These are phyloP conservation scores for Lasioglossum figueresi DNA, from an alignment of 2,888 invertebrate genomes.

Conservation along the genomic window DNA sequence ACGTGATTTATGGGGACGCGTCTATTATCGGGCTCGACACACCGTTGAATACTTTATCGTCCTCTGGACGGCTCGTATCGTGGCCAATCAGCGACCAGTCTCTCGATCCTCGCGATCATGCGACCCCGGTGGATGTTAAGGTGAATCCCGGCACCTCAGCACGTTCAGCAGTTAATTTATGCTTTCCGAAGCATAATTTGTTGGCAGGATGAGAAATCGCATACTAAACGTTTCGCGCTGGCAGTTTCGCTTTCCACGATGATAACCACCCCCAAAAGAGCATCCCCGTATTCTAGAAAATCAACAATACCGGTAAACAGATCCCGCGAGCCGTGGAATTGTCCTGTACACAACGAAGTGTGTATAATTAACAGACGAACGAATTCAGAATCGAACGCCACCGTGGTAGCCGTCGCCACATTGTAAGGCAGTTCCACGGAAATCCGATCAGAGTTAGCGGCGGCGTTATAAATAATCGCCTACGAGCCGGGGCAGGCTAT, in stretches of 20 bases:
- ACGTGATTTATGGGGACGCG: conserved; percentile 73
- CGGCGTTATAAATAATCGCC: conserved; percentile 65
- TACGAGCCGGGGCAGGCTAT: conserved; percentile 61
- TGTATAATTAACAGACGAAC: background rate
- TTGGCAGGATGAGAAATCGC: too few relatives aligned
- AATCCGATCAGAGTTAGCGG: conserved; percentile 51
- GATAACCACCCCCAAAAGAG: background rate
- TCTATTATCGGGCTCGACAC: conserved; percentile 64
- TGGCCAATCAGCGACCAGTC: background rate
- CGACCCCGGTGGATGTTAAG: background rate
- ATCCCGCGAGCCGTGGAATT: background rate
- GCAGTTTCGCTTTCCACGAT: background rate
- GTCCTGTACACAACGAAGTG: background rate
- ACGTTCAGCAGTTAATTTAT: background rate
- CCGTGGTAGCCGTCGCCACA: conserved; percentile 39
- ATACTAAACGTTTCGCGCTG: too few relatives aligned
- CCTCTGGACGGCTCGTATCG: conserved; percentile 21
- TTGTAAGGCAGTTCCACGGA: conserved; percentile 32
- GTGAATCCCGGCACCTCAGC: background rate
- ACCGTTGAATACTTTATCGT: conserved; percentile 46
- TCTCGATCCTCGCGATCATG: background rate
- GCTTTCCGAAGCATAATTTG: too few relatives aligned
- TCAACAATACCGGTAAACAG: background rate
- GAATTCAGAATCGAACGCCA: conserved; percentile 15
- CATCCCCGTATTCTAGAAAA: background rate